phyloP scores from a whole-genome alignment of 2,797 vertebrate species.

The Sebastes steindachneri region DNA sequence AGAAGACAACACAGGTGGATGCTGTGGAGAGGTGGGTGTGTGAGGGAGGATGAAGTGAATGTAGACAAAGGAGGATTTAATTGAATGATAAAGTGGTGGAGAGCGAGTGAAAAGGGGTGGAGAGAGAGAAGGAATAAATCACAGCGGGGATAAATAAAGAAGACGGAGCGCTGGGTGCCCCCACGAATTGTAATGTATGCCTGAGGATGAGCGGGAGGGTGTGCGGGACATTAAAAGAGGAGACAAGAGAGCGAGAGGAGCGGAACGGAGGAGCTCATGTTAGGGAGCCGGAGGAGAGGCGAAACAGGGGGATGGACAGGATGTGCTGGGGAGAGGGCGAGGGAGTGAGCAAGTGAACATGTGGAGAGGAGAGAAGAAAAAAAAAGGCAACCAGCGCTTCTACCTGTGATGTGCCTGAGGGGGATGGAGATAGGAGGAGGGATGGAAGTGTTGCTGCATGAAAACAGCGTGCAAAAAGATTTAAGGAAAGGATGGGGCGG shows the following conservation, averaged over 20 bases:
- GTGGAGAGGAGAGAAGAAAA: background rate
- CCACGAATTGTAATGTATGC: slow-evolving; percentile 62
- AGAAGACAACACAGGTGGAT: slow-evolving; percentile 42
- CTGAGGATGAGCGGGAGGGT: slow-evolving; percentile 61
- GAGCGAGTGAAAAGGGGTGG: slow-evolving; percentile 53
- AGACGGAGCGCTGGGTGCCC: slow-evolving; percentile 56
- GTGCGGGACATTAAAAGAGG: slow-evolving; percentile 61
- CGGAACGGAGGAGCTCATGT: slow-evolving; percentile 21
- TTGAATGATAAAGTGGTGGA: slow-evolving; percentile 76
- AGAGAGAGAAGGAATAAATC: slow-evolving; percentile 65
- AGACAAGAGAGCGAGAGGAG: slow-evolving; percentile 47
- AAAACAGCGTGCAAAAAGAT: slow-evolving; percentile 64
- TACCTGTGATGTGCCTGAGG: slow-evolving; percentile 93
- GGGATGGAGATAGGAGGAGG: slow-evolving; percentile 44
- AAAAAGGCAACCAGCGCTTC: slow-evolving; percentile 20
- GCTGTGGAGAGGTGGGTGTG: slow-evolving; percentile 6
- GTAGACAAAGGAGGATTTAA: slow-evolving; percentile 75
- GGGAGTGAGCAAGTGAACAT: slow-evolving; percentile 28
- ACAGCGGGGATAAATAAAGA: slow-evolving; percentile 74
- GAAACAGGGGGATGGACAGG: slow-evolving; percentile 19
- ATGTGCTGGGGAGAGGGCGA: slow-evolving; percentile 9
- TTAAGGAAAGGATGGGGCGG: slow-evolving; percentile 59
- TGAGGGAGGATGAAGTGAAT: slow-evolving; percentile 34
- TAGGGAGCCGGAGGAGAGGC: slow-evolving; percentile 34
- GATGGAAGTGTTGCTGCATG: slow-evolving; percentile 58